Evolutionary conservation across 2,888 invertebrate genomes (phyloP).

Genomic region (Hirtodrosophila confusa): DNA sequence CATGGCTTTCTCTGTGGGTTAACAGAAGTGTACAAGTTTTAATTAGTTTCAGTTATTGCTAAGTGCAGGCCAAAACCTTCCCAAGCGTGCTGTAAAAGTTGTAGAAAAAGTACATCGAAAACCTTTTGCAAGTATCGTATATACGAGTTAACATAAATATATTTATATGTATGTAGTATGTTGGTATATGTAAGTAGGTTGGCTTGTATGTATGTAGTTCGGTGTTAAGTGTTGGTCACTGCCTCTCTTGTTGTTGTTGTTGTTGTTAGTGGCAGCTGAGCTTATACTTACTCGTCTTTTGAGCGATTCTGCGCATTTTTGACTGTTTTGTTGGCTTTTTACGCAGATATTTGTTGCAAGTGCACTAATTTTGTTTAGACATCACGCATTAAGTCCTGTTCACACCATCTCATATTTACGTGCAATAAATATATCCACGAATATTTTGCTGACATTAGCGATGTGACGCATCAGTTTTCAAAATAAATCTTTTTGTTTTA

Average conservation of each 20-base stretch:
- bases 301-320: slow-evolving; percentile 62
- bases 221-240: slow-evolving; percentile 16
- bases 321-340: slow-evolving; percentile 53
- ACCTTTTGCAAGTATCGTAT: slow-evolving; percentile 36
- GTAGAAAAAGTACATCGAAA: slow-evolving; percentile 47
- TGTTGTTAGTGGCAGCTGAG: slow-evolving; percentile 36
- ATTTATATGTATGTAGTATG: slow-evolving; percentile 23
- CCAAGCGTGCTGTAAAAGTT: slow-evolving; percentile 79
- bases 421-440: too few relatives aligned
- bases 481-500: too few relatives aligned
- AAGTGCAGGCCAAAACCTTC: slow-evolving; percentile 59
- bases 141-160: slow-evolving; percentile 19
- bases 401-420: too few relatives aligned
- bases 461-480: too few relatives aligned
- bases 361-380: slow-evolving; percentile 60
- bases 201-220: slow-evolving; percentile 24
- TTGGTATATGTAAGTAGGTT: slow-evolving; percentile 18
- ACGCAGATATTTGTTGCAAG: slow-evolving; percentile 53
- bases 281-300: slow-evolving; percentile 71
- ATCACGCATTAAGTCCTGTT: slow-evolving; percentile 14
- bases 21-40: slow-evolving; percentile 25
- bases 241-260: slow-evolving; percentile 14
- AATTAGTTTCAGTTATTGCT: slow-evolving; percentile 28
- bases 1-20: slow-evolving; percentile 89
- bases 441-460: too few relatives aligned